Percentiles rank a stretch among this genome's conserved stretches.
phyloP scores from a whole-genome alignment of 2,797 vertebrate genomes.

The Notamacropus eugenii region DNA sequence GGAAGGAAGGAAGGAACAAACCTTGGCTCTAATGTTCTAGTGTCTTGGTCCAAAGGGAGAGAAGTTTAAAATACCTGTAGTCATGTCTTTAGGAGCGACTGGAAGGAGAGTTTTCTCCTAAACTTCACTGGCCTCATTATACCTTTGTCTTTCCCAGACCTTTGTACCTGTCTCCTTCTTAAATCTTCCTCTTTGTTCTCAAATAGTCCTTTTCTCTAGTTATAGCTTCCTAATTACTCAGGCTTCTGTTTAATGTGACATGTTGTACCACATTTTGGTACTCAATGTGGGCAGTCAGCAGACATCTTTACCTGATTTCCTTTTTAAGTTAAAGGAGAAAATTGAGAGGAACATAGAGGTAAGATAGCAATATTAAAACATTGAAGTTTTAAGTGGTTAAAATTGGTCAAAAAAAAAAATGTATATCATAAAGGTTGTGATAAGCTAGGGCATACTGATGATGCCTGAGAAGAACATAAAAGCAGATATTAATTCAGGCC shows the following conservation, averaged over 20 bases:
- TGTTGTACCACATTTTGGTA: background rate
- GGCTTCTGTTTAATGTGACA: background rate
- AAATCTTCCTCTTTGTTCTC: background rate
- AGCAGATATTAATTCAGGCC: background rate
- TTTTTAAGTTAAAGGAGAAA: background rate
- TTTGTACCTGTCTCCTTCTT: background rate
- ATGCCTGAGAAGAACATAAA: background rate
- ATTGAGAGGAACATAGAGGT: background rate
- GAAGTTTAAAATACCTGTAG: background rate
- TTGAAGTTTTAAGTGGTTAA: constrained; percentile 12
- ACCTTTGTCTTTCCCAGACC: background rate
- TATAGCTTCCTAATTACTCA: background rate
- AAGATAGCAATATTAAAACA: background rate
- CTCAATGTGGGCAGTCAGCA: background rate
- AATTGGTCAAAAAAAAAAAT: constrained; percentile 6
- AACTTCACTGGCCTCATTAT: background rate
- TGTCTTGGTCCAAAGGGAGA: background rate
- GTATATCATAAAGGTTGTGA: background rate
- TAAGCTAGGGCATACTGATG: background rate
- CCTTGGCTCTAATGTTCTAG: background rate
- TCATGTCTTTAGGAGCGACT: background rate
- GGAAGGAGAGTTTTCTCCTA: background rate
- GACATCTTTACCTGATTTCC: background rate
- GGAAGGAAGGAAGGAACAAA: fast-evolving
- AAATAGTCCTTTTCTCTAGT: background rate